Base-by-base conservation (phyloP, 2,888 invertebrate species). In the Didymodactylos carnosus region DNA sequence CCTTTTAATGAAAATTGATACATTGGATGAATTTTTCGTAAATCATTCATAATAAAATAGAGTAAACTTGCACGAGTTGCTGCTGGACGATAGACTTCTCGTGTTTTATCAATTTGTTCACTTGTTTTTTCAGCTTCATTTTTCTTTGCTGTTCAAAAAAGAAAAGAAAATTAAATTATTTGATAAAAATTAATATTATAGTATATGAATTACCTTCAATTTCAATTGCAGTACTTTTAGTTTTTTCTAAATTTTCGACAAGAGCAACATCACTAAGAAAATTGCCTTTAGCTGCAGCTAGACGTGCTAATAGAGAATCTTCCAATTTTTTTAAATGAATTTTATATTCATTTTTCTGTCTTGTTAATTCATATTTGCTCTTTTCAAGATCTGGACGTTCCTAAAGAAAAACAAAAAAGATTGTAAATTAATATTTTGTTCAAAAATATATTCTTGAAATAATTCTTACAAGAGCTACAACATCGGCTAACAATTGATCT, bases 1-100 rank as follows among this genome's bases (percentile, higher is more conserved):
- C 70, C 92, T 88, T 94, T 94, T 76, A 95, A 85, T n/a, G 94
- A 94, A 84, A 95, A 95, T 82, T 94, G 94, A 83, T 95, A 95
- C 79, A 95, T 94, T 1, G 93, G 93, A 84, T 94, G 94, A 76
- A 95, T 94, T 41, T 92, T 93, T 83, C 93, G 91, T 76, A 95
- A 86, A 78, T 95, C 94, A 80, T 94, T 94, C 51, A 95, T 85
- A 78, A 95, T 94, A 80, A 95, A 95, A 84, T 95, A 95, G 0
- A 95, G 86, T 7, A 95, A 86, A 73, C 94, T 94, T 0, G 94
- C 94, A 80, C 94, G 86, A 0, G 92, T 90, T 1, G 94, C 92
- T 4, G 94, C 94, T 16, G 90, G 90, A 76, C 92, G 86, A 83
- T 94, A 94, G 80, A 91, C 88, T 84, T 95, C 94, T 76, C 94